Base-by-base conservation (phyloP, 2,888 invertebrate species). In the Perizoma flavofasciatum region DNA sequence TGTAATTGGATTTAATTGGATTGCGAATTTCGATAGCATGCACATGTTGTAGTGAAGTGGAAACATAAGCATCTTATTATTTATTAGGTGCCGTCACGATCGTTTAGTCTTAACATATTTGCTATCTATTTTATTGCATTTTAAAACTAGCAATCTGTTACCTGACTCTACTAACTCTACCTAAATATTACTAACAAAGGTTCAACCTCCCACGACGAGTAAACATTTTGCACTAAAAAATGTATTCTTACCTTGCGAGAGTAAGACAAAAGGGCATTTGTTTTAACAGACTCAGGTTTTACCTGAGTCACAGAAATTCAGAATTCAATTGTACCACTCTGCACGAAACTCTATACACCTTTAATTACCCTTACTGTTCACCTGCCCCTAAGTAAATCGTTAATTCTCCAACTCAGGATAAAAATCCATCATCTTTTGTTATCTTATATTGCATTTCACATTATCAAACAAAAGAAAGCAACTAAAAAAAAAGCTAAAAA, bases 41-140 rank as follows among this genome's bases (percentile, higher is more conserved):
- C 9, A 49, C 10, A 22, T 11, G 6, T n/a, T 46, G 33, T 9
- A 34, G 47, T 44, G 44, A 5, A 41, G 9, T 11, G 46, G 32
- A 43, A 49, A 55, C 6, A 32, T 6, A 66, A 64, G 68, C 67
- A 61, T 68, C 6, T 45, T 47, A 50, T 40, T 9, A 41, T 37
- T 37, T 34, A n/a, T 65, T 41, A 10, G 32, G 82, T 86, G 85
- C 87, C 87, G 85, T 85, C 68, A 88, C 87, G 88, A 82, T 88
- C 86, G 83, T 83, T 75, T 65, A 48, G 51, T 60, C 6, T 33
- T 11, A 10, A 37, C 44, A 39, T 37, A 8, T 32, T 8, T 22
- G n/a, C n/a, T n/a, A n/a, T 9, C n/a, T 44, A n/a, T 45, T 5
- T 56, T 32, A 35, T 40, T 35, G 6, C 34, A 39, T 47, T 9